These are phyloP conservation scores for Seriola dumerili DNA, from an alignment of 2,113 vertebrate species.

Conservation along the genomic window DNA sequence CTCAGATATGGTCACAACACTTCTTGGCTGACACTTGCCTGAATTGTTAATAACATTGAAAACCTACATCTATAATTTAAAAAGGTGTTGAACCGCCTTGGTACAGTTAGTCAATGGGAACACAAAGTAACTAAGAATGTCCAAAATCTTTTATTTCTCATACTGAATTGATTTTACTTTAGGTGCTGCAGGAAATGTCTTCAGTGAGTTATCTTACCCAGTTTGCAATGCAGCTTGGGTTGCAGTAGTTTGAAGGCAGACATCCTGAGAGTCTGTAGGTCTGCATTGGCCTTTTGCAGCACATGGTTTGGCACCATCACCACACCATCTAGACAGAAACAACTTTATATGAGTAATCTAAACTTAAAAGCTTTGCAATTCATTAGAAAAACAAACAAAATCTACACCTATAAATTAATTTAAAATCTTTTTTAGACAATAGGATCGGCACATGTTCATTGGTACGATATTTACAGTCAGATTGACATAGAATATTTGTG, in stretches of 20 bases:
- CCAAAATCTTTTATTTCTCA: neutral
- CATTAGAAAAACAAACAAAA: neutral
- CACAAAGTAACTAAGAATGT: neutral
- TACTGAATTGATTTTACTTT: neutral
- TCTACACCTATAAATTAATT: no score
- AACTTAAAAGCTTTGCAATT: neutral
- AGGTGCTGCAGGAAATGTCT: neutral
- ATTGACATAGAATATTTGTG: no score
- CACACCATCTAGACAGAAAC: conserved; percentile 59
- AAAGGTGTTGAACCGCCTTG: neutral
- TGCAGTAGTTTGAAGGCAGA: conserved; percentile 86
- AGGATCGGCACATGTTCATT: neutral
- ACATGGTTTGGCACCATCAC: conserved; percentile 68
- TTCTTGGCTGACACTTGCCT: neutral
- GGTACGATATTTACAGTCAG: no score
- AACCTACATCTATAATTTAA: neutral
- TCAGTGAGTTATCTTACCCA: conserved; percentile 85
- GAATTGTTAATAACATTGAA: neutral
- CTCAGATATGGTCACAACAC: neutral
- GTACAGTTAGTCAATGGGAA: neutral
- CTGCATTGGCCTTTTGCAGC: conserved; percentile 82
- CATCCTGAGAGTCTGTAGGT: conserved; percentile 86
- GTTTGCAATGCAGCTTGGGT: conserved; percentile 85
- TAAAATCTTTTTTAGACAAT: neutral
- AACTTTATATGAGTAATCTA: neutral